Percentiles rank a stretch among this genome's conserved stretches.
phyloP scores from a whole-genome alignment of 2,888 invertebrate species.

The Epinotia nisella region DNA sequence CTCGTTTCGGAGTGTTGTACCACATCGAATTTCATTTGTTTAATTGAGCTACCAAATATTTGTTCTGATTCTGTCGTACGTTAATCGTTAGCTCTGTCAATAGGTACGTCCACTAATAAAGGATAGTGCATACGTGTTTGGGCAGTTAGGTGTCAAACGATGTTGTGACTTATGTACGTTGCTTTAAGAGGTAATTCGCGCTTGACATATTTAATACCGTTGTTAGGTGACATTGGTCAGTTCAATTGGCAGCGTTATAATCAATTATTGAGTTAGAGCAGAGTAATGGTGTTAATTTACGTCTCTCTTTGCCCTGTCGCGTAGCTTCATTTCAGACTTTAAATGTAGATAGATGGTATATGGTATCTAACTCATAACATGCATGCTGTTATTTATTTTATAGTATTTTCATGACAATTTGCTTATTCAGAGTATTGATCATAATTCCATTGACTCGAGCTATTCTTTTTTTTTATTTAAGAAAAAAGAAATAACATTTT shows the following conservation, averaged over 20 bases:
- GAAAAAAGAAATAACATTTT: no score
- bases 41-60: constrained; percentile 79
- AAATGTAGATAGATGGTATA: not conserved
- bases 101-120: constrained; percentile 73
- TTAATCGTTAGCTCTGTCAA: constrained; percentile 76
- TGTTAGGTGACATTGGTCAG: constrained; percentile 56
- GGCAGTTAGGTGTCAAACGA: constrained; percentile 50
- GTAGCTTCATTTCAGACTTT: constrained; percentile 21
- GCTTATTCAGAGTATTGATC: no score
- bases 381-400: not conserved
- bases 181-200: constrained; percentile 50
- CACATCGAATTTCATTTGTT: constrained; percentile 73
- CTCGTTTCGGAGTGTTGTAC: constrained; percentile 56
- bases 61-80: constrained; percentile 68
- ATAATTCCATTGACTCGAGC: not conserved
- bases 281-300: constrained; percentile 65
- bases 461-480: no score
- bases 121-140: constrained; percentile 60
- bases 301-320: constrained; percentile 52
- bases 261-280: constrained; percentile 59
- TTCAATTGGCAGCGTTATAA: constrained; percentile 53
- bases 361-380: not conserved
- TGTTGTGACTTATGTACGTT: constrained; percentile 54
- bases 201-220: constrained; percentile 51
- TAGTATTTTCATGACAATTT: not conserved